Evolutionary conservation across 2,888 invertebrate genomes (phyloP), one percentile per base, ranked within the genome.

Genomic region (Proisotoma minuta): DNA sequence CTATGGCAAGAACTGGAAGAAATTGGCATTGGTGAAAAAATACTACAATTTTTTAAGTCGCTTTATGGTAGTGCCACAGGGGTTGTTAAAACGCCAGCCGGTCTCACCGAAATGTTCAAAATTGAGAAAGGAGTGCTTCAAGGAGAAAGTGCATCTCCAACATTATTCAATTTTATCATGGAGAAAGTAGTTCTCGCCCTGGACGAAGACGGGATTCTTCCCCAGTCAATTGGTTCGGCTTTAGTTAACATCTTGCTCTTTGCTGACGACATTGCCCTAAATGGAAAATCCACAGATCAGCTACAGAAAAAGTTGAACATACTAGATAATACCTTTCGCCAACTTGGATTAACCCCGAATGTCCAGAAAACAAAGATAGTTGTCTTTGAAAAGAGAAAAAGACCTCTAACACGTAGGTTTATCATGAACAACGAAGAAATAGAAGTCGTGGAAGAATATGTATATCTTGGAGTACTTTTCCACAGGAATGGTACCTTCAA

Each of bases 211-310:
- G 48, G 20, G 5, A 48, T 20, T 18, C 8, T 34, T 8, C 34
- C 27, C 34, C 23, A 49, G 20, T 18, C 15, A 20, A 29, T 59
- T 29, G 50, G 28, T 1, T 34, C 49, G 23, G 12, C n/a, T 15
- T 10, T n/a, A 24, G 29, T 59, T 2, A 26, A 59, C 23, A 23
- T 59, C 3, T 22, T 59, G 3, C 22, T 59, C 2, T 59, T 59
- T 54, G 22, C 62, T 27, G 47, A 62, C 39, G 59, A 59, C 26
- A 54, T 62, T 3, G 40, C 40, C n/a, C 1, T 62, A 18, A 1
- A 57, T 1, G 43, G 28, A 1, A 27, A 23, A n/a, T 50, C 28
- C 18, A n/a, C 18, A 1, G 2, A 28, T 15, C 23, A 62, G 15
- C 40, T 62, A 0, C 58, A 62, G 24, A 15, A n/a, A 18, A 58